A percentile compares a stretch with the other conserved stretches of the same genome.
These are phyloP conservation scores for Nestor notabilis DNA, from an alignment of 2,113 vertebrate species.

Conservation along the genomic window DNA sequence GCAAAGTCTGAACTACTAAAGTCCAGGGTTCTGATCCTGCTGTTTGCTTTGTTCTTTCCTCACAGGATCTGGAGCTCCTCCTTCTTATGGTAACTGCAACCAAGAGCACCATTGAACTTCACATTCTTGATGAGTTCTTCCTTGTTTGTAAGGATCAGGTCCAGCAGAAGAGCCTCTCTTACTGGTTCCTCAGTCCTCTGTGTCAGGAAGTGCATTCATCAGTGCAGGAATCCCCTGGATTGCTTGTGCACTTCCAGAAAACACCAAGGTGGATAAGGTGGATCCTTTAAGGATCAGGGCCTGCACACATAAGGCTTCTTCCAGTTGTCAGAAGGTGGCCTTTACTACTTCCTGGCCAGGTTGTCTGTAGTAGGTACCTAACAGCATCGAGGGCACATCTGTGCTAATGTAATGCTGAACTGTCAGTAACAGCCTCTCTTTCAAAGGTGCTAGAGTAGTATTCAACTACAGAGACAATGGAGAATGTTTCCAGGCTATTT, in stretches of 20 bases:
- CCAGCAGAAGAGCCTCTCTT: background rate
- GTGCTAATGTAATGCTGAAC: background rate
- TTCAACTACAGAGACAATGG: background rate
- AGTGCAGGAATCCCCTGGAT: background rate
- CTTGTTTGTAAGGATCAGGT: background rate
- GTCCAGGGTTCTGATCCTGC: background rate
- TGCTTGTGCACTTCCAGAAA: background rate
- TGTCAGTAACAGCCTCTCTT: background rate
- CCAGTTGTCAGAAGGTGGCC: background rate
- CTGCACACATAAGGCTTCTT: background rate
- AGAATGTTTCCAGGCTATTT: background rate
- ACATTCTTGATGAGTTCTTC: background rate
- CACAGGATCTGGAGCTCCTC: background rate
- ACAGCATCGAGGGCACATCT: fast-evolving
- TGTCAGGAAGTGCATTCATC: background rate
- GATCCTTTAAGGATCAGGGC: background rate
- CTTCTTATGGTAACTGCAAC: background rate
- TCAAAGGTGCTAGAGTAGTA: background rate
- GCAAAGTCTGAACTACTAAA: background rate
- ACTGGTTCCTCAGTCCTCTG: background rate
- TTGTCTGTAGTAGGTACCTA: background rate
- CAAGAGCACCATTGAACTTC: background rate
- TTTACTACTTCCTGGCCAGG: background rate
- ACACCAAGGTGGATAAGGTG: background rate
- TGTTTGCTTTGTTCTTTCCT: background rate